Conservation (phyloP, 2,797 vertebrate species). For the Furcifer pardalis region DNA sequence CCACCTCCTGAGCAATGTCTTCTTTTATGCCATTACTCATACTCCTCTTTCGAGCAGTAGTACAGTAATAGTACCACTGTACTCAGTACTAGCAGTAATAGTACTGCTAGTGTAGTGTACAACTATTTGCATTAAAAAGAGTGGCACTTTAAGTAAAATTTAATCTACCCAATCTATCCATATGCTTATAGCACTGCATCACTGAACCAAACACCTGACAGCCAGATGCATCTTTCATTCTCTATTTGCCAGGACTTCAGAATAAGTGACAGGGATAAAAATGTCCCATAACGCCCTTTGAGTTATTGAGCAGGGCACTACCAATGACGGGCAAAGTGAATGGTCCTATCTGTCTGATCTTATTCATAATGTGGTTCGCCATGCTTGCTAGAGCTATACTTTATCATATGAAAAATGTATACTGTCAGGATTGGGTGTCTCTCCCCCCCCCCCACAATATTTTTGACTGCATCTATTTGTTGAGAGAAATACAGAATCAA, state of each 20-base stretch:
- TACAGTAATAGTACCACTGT: neutral
- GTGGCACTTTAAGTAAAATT: neutral
- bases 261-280: neutral
- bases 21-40: neutral
- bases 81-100: too few relatives aligned
- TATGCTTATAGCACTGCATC: neutral
- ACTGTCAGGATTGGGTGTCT: neutral
- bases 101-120: too few relatives aligned
- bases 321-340: neutral
- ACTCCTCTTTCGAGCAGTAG: neutral
- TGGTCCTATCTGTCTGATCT: neutral
- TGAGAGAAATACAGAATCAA: constrained; percentile 45
- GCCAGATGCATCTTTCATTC: neutral
- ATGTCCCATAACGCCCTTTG: neutral
- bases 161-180: too few relatives aligned
- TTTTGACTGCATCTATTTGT: constrained; percentile 9
- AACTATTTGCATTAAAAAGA: too few relatives aligned
- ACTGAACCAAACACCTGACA: neutral
- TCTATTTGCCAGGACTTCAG: neutral
- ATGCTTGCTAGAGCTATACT: constrained; percentile 21
- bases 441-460: neutral
- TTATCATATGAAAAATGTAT: constrained; percentile 7
- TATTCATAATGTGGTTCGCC: neutral
- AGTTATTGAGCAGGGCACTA: neutral
- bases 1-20: too few relatives aligned